phyloP scores from a whole-genome alignment of 2,797 vertebrate genomes.

The Pseudochromis fuscus region DNA sequence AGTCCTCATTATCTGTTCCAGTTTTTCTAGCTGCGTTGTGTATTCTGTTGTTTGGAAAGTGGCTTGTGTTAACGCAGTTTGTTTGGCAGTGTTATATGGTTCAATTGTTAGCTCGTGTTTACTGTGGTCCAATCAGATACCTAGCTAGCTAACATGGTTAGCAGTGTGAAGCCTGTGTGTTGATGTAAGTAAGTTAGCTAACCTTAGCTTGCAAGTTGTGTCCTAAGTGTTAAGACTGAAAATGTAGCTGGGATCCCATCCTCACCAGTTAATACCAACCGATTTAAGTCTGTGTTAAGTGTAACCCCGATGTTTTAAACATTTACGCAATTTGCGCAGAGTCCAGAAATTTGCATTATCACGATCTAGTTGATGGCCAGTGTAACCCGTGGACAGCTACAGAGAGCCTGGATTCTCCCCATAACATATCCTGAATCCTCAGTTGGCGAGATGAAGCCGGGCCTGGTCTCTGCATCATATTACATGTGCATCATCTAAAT shows the following conservation, averaged over 20 bases:
- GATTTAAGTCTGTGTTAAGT: background rate
- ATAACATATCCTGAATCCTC: background rate
- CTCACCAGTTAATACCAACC: too few relatives aligned
- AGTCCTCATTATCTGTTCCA: background rate
- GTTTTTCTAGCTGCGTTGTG: rapidly evolving
- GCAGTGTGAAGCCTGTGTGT: constrained; percentile 11
- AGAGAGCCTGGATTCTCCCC: constrained; percentile 12
- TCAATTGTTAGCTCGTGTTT: background rate
- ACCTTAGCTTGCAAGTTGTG: background rate
- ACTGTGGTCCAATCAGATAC: constrained; percentile 8
- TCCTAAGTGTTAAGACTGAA: background rate
- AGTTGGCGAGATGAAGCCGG: constrained; percentile 19
- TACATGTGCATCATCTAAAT: constrained; percentile 30
- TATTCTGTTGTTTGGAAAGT: background rate
- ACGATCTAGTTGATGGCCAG: background rate
- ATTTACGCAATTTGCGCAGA: background rate
- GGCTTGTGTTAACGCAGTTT: background rate
- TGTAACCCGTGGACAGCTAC: background rate
- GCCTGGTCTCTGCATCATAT: constrained; percentile 18
- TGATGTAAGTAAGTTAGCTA: constrained; percentile 14
- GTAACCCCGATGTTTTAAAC: background rate
- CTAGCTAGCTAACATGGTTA: constrained; percentile 41
- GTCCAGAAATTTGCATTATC: constrained; percentile 8
- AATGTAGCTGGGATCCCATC: background rate
- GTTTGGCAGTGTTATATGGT: rapidly evolving